phyloP scores from a whole-genome alignment of 2,797 vertebrate genomes.

The Orientallactaga sibirica region DNA sequence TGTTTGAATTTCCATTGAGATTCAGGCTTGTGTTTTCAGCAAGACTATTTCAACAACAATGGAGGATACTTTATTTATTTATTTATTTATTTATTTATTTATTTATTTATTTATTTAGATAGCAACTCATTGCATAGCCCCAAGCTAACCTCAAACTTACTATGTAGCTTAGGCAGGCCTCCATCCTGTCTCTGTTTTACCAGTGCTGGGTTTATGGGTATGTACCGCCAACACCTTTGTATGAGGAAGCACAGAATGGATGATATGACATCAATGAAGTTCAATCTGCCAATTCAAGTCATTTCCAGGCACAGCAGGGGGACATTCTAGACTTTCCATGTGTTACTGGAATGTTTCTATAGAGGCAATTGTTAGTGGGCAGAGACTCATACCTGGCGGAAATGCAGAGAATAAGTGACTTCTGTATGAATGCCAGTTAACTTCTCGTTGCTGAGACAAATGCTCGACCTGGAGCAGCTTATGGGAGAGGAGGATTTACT shows the following conservation, averaged over 20 bases:
- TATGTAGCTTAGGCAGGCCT: neutral
- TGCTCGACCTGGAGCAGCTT: too few relatives aligned
- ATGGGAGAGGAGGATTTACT: too few relatives aligned
- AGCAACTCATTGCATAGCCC: too few relatives aligned
- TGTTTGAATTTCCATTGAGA: slow-evolving; percentile 18
- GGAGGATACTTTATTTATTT: too few relatives aligned
- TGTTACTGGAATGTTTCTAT: slow-evolving; percentile 19
- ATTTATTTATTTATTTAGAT: too few relatives aligned
- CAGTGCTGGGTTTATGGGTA: neutral
- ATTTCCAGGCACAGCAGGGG: neutral
- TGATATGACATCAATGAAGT: neutral
- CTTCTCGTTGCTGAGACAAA: too few relatives aligned
- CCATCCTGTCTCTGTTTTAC: neutral
- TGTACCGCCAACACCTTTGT: neutral
- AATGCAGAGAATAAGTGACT: too few relatives aligned
- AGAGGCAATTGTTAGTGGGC: neutral
- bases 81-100: too few relatives aligned
- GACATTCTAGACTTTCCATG: neutral
- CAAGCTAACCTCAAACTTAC: too few relatives aligned
- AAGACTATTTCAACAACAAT: slow-evolving; percentile 4
- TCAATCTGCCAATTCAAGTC: neutral
- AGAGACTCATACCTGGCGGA: too few relatives aligned
- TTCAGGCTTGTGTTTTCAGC: neutral
- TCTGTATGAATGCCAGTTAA: too few relatives aligned
- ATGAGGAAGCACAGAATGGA: neutral